phyloP scores from a whole-genome alignment of 2,113 vertebrate species.

The Colaptes auratus region DNA sequence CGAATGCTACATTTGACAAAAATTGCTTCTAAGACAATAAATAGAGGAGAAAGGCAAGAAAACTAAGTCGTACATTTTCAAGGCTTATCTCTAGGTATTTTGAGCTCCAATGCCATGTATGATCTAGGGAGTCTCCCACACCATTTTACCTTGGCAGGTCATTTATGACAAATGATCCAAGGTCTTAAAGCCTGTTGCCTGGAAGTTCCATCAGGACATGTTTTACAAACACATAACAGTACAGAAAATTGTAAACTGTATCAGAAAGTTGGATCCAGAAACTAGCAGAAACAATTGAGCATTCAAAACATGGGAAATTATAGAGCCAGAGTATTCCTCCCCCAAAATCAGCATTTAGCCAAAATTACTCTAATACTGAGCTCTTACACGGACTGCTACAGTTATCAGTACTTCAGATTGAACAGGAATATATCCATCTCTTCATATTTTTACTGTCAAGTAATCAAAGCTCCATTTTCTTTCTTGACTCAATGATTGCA shows the following conservation, averaged over 20 bases:
- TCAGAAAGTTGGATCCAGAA: neutral
- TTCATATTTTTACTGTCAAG: neutral
- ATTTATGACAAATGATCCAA: neutral
- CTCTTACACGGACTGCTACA: neutral
- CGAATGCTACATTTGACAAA: neutral
- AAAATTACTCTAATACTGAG: neutral
- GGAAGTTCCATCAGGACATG: neutral
- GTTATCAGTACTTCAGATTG: neutral
- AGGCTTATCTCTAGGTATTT: neutral
- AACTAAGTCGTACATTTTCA: neutral
- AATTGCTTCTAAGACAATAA: neutral
- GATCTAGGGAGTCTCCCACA: neutral
- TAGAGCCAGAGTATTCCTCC: neutral
- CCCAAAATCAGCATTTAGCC: neutral
- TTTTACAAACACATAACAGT: neutral
- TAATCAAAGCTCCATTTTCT: neutral
- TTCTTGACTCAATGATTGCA: neutral
- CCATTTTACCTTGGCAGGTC: neutral
- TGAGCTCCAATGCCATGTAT: neutral
- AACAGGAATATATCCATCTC: neutral
- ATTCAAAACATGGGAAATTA: neutral
- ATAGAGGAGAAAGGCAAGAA: neutral
- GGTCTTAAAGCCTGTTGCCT: neutral
- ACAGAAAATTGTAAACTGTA: neutral
- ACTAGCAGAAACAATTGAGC: neutral